Base-by-base conservation (phyloP, 2,113 vertebrate species). In the Nothocercus julius region DNA sequence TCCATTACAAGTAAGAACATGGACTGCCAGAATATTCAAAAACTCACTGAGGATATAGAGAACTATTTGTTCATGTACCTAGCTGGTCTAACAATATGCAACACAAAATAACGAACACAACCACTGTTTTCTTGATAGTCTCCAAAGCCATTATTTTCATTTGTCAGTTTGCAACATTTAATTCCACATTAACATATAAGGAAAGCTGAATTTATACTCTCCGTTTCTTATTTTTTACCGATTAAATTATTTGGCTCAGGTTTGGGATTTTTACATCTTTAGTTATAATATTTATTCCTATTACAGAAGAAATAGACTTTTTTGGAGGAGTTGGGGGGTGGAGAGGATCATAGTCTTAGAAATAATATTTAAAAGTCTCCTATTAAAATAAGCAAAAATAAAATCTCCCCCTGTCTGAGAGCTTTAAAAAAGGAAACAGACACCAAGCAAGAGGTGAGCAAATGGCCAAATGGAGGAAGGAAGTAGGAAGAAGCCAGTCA, bases 371-470 rank as follows among this genome's bases (percentile, higher is more conserved):
- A 34, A 92, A 87, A 76, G 3, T 32, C 7, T 85, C 14, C 9
- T 42, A 32, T 56, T 66, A 44, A 58, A 82, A 62, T 11, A n/a
- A 58, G 61, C 20, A 58, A 64, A 93, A 90, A 85, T n/a, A 85
- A 36, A 13, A 11, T 11, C 2, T 38, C 8, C 13, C 4, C 21
- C 27, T n/a, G 7, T 63, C 42, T 32, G 22, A 80, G 36, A 47
- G 25, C 6, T 83, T 54, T 36, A 77, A 89, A 63, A 3, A 22
- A 14, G 40, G 54, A 91, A 49, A 45, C 34, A 19, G 4, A 75
- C 38, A 85, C 25, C 15, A 36, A 87, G 93, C 19, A 86, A 94
- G 85, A 95, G 89, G 85, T 94, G 87, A 95, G 61, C 25, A 95
- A 94, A 91, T 13, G 81, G 34, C 25, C 73, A 56, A 90, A 72